Evolutionary conservation across 2,113 vertebrate species (phyloP).

Genomic region (Anguilla japonica): DNA sequence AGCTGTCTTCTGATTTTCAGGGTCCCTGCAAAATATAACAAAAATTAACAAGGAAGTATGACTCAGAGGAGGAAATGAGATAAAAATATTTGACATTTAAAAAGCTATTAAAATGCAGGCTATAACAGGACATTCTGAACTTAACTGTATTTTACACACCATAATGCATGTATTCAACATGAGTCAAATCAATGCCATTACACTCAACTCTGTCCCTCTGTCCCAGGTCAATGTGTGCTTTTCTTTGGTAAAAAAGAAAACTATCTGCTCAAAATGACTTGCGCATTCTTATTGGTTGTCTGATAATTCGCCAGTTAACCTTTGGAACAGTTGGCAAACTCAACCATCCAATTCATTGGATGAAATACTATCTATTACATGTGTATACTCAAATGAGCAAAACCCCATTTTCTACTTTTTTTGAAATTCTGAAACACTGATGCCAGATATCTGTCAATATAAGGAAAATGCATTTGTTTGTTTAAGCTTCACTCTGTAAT

Average conservation of each 20-base stretch:
- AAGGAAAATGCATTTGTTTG: slow-evolving; percentile 40
- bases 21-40: background rate
- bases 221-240: background rate
- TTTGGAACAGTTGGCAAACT: background rate
- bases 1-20: background rate
- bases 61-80: background rate
- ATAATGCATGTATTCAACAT: background rate
- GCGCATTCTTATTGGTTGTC: background rate
- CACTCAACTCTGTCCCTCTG: background rate
- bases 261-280: background rate
- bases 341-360: background rate
- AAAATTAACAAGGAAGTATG: background rate
- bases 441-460: slow-evolving; percentile 45
- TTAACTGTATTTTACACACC: background rate
- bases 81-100: background rate
- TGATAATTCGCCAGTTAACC: background rate
- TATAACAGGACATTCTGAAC: background rate
- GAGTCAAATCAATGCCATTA: background rate
- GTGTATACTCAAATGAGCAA: slow-evolving; percentile 16
- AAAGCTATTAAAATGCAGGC: background rate
- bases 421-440: slow-evolving; percentile 29
- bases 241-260: background rate
- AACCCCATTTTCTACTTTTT: slow-evolving; percentile 32
- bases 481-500: slow-evolving; percentile 51
- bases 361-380: background rate